Evolutionary conservation across 2,797 vertebrate genomes (phyloP), one percentile per base, ranked within the genome.

Genomic region (Melanotaenia maccullochi): DNA sequence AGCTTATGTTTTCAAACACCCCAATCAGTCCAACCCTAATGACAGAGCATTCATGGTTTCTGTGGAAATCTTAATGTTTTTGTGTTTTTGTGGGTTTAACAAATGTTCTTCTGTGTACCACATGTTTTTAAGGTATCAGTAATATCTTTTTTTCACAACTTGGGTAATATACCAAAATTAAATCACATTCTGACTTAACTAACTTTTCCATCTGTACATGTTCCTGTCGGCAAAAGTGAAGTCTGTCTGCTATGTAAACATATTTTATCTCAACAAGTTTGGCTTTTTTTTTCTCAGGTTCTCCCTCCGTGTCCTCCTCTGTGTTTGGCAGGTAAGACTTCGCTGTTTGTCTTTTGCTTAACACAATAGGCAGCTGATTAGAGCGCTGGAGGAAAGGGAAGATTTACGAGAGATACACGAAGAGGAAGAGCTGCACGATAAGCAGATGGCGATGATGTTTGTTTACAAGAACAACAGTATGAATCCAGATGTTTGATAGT

Each of bases 311-410:
- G 65, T 85, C 58, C 22, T 56, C 3, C 0, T 59, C 54, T 11
- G 14, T 1, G 35, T 71, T 64, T 24, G 13, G 44, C 64, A 81
- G 68, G 76, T 86, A 59, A 61, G 8, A 12, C 44, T 76, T 25
- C 16, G 0, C 24, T 55, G 60, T 49, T 68, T 65, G 20, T 42
- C 2, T 64, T 54, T 64, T 30, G 0, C 3, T 80, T 28, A 30
- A 63, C 81, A 90, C 82, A 89, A 87, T 80, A 68, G 58, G 22
- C 6, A 1, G 6, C 54, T 90, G 87, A 90, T 89, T 86, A 85
- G 68, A 89, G 60, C 65, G 36, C 28, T 6, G 12, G 25, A 70
- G 52, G 73, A 57, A 70, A 71, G n/a, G 13, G 32, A 28, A 75
- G 78, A 84, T 9, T 68, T 49, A 8, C n/a, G 22, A 56, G 25